Conservation (phyloP, 2,797 vertebrate species). For the Galagoides demidoff region DNA sequence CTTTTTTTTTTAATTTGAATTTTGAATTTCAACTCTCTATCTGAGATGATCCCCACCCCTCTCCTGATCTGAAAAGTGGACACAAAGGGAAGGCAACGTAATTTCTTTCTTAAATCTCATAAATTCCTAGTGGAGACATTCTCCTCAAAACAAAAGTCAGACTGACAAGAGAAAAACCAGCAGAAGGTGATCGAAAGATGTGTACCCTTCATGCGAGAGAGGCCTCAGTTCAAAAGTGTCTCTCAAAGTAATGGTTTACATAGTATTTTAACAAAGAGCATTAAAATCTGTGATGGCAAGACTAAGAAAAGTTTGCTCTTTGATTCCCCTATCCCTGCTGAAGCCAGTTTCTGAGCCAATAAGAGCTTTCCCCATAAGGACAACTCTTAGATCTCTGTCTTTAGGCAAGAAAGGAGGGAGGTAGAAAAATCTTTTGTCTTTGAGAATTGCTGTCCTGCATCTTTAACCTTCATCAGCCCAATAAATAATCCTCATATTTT, state of each 20-base stretch:
- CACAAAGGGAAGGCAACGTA: background rate
- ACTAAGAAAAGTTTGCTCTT: background rate
- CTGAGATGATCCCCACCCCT: background rate
- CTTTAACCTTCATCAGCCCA: background rate
- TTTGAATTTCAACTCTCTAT: background rate
- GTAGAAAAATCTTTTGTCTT: background rate
- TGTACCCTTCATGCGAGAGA: background rate
- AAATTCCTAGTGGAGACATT: background rate
- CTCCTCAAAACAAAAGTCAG: background rate
- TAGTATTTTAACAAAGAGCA: background rate
- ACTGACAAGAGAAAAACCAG: background rate
- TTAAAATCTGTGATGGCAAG: too few species aligned
- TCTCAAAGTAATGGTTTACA: background rate
- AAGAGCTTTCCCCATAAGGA: background rate
- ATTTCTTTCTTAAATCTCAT: background rate
- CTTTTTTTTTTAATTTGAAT: background rate
- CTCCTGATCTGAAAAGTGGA: background rate
- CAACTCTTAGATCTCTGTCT: background rate
- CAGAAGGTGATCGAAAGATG: background rate
- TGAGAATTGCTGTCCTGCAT: fast-evolving
- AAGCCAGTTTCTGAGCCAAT: background rate
- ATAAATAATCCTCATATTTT: background rate
- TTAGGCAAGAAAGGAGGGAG: background rate
- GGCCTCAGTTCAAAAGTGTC: background rate
- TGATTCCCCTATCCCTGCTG: background rate